Evolutionary conservation across 2,888 invertebrate species (phyloP).

Genomic region (Tenthredo distinguenda): DNA sequence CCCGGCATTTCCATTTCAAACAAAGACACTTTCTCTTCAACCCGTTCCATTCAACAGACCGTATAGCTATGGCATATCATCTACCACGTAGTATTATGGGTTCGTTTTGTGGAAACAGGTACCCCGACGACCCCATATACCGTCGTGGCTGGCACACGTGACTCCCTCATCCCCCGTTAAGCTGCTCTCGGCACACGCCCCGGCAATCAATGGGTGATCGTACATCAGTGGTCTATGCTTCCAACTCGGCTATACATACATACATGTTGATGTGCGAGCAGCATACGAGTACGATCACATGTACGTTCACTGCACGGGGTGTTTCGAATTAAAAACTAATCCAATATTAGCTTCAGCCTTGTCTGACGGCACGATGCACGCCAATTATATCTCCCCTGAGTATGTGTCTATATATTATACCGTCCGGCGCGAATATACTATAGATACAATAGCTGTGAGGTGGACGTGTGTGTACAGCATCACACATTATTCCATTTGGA

Average conservation of each 20-base stretch:
- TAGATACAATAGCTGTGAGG: constrained; percentile 10
- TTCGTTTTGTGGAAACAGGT: constrained; percentile 38
- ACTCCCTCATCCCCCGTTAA: constrained; percentile 39
- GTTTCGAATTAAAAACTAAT: constrained; percentile 73
- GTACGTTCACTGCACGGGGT: constrained; percentile 42
- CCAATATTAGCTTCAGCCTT: constrained; percentile 66
- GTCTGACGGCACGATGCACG: constrained; percentile 61
- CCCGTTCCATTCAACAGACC: not conserved
- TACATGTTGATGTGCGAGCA: not conserved
- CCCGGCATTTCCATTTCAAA: not conserved
- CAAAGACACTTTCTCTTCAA: not conserved
- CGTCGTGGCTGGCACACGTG: constrained; percentile 31
- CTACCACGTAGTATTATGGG: not conserved
- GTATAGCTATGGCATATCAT: not conserved
- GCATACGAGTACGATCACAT: not conserved
- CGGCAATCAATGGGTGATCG: constrained; percentile 70
- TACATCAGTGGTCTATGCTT: constrained; percentile 61
- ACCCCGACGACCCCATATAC: constrained; percentile 16
- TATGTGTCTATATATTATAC: constrained; percentile 39
- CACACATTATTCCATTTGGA: not conserved
- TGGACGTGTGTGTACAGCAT: constrained; percentile 38
- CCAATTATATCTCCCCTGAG: constrained; percentile 64
- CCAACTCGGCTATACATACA: not conserved
- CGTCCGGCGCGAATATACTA: constrained; percentile 1
- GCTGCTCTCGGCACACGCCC: constrained; percentile 60